A percentile compares a stretch with the other conserved stretches of the same genome.
These are phyloP conservation scores for Embidobia sp. DNA, from an alignment of 2,888 invertebrate genomes.

Conservation along the genomic window DNA sequence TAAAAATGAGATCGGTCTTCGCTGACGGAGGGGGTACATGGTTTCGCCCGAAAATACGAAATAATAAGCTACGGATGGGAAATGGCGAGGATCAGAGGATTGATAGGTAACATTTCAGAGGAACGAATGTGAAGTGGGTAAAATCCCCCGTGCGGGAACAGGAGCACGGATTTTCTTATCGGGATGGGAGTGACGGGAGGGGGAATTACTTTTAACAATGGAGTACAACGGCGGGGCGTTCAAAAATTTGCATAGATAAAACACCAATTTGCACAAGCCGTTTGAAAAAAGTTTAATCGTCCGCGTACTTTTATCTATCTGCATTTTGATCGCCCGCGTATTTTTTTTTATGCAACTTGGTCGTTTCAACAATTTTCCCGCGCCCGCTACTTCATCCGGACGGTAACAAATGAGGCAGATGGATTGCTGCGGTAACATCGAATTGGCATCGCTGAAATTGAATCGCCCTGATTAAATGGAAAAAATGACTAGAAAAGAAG, in stretches of 20 bases:
- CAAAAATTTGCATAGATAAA: slow-evolving; percentile 55
- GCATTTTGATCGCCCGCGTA: too few relatives aligned
- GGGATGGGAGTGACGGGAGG: slow-evolving; percentile 80
- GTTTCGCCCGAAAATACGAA: slow-evolving; percentile 21
- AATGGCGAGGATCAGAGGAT: slow-evolving; percentile 72
- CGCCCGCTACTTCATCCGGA: too few relatives aligned
- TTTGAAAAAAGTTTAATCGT: slow-evolving; percentile 26
- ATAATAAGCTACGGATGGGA: slow-evolving; percentile 70
- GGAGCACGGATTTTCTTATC: slow-evolving; percentile 76
- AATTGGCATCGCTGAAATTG: too few relatives aligned
- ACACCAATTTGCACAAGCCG: slow-evolving; percentile 30
- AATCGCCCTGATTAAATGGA: slow-evolving; percentile 43
- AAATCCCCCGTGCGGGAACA: slow-evolving; percentile 78
- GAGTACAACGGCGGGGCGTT: slow-evolving; percentile 27
- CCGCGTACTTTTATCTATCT: neutral
- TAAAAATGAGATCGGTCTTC: too few relatives aligned
- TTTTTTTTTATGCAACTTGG: too few relatives aligned
- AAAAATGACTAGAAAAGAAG: slow-evolving; percentile 27
- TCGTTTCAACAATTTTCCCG: too few relatives aligned
- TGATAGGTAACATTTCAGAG: slow-evolving; percentile 65
- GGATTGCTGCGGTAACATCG: too few relatives aligned
- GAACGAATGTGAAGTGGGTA: slow-evolving; percentile 62
- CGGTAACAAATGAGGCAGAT: too few relatives aligned
- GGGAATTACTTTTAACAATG: slow-evolving; percentile 69
- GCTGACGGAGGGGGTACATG: too few relatives aligned